These are phyloP conservation scores for Zosterops lateralis DNA, from an alignment of 2,113 vertebrate species.

Conservation along the genomic window DNA sequence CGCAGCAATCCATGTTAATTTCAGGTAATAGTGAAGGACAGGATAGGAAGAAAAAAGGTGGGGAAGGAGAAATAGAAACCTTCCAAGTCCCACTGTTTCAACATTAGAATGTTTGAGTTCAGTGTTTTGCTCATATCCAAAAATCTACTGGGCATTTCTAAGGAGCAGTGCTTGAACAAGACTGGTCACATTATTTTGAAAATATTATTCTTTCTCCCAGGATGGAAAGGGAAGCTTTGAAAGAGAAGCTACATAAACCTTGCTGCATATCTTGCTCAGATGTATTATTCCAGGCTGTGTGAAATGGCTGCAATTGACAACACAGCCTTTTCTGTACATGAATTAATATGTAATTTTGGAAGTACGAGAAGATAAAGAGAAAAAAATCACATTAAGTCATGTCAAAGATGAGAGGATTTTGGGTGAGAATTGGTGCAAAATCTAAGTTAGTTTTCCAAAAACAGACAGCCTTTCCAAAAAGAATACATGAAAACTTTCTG, in stretches of 20 bases:
- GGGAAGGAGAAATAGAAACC: background rate
- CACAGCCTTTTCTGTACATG: background rate
- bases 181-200: background rate
- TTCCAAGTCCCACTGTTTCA: background rate
- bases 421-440: background rate
- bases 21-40: background rate
- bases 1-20: background rate
- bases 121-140: background rate
- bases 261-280: background rate
- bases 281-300: background rate
- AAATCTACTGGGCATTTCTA: background rate
- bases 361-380: background rate
- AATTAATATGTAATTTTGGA: background rate
- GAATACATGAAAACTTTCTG: background rate
- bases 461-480: background rate
- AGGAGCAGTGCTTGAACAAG: background rate
- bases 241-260: background rate
- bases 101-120: background rate
- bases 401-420: background rate
- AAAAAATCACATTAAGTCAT: background rate
- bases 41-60: background rate
- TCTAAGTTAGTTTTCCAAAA: background rate
- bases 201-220: background rate
- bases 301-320: background rate
- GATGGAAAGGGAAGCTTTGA: background rate